phyloP scores from a whole-genome alignment of 2,797 vertebrate species.

The Hapalemur alaotrensis region DNA sequence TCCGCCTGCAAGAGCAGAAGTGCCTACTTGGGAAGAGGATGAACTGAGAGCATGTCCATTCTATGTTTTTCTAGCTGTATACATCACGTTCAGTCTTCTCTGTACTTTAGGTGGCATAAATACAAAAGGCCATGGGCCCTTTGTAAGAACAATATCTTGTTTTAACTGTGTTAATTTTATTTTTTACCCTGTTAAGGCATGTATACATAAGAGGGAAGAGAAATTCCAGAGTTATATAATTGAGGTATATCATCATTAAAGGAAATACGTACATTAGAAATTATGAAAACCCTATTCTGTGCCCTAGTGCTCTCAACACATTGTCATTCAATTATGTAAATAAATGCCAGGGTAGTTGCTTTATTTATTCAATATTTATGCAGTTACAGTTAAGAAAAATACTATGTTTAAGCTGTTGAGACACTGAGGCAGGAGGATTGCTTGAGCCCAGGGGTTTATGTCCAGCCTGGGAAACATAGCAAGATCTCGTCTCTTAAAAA shows the following conservation, averaged over 20 bases:
- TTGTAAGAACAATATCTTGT: neutral
- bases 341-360: neutral
- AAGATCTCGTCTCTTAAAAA: neutral
- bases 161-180: neutral
- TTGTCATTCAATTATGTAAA: neutral
- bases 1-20: too few relatives aligned
- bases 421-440: neutral
- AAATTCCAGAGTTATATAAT: neutral
- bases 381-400: neutral
- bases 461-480: neutral
- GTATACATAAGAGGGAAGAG: neutral
- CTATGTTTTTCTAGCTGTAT: neutral
- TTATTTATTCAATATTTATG: neutral
- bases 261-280: neutral
- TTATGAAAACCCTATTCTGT: neutral
- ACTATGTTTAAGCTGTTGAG: neutral
- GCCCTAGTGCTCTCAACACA: neutral
- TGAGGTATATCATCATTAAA: neutral
- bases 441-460: neutral
- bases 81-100: neutral
- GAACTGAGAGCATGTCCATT: rapidly evolving
- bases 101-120: neutral
- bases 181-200: neutral
- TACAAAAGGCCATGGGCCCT: neutral
- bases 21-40: neutral